Evolutionary conservation across 1,140 invertebrate species (phyloP), one percentile per base, ranked within the genome.

Genomic region (Drosophila obscura): DNA sequence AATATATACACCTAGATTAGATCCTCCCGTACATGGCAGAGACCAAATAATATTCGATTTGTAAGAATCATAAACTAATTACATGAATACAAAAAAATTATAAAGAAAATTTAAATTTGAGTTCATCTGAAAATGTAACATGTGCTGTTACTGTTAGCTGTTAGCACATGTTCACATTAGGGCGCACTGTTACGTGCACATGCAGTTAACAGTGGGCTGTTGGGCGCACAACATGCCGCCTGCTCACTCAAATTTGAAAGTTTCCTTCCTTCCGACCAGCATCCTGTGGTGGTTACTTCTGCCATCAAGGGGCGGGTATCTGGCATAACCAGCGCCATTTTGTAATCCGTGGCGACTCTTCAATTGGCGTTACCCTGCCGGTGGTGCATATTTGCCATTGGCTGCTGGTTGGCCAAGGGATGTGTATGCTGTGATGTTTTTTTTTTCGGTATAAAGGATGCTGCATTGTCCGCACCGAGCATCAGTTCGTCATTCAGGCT

Each of bases 361-460:
- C 55, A 24, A 69, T 69, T 69, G 64, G 66, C 72, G 65, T 39
- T 31, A 16, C 1, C 22, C 8, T 31, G 15, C 5, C 26, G 4
- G 9, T 26, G 49, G 52, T 53, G n/a, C 56, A n/a, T 4, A 15
- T 4, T 31, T 13, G 28, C 22, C 24, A 84, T 84, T 87, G 82
- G 82, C 43, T 56, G 58, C 31, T 16, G 9, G 24, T 2, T 7
- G 13, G 22, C 2, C 53, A 19, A 31, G 73, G 73, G 64, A 49
- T 31, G 53, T 55, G 0, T 19, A 16, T 6, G 26, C 7, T 39
- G 1, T 4, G 4, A 13, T 46, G 31, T n/a, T 13, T 7, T 11
- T 41, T 26, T 7, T 1, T 19, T 1, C 19, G 50, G 31, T 88
- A 87, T 87, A 87, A 87, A 87, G 60, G 79, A 79, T 72, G 80